phyloP scores from a whole-genome alignment of 2,888 invertebrate species.

The Bellardia bayeri region DNA sequence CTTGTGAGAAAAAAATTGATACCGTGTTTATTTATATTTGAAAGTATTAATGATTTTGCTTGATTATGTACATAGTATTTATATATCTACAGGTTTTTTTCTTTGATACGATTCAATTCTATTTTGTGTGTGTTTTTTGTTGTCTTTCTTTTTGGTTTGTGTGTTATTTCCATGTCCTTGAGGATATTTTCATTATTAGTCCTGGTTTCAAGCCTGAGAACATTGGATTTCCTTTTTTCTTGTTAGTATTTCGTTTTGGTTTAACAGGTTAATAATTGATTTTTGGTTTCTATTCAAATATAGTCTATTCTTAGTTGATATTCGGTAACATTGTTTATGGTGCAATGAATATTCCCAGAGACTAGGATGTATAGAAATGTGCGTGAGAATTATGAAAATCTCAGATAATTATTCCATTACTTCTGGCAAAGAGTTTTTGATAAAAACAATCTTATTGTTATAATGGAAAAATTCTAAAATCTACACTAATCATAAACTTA shows the following conservation, averaged over 20 bases:
- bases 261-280: constrained; percentile 71
- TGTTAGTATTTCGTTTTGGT: constrained; percentile 55
- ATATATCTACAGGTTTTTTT: constrained; percentile 19
- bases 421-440: constrained; percentile 3
- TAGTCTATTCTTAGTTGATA: constrained; percentile 14
- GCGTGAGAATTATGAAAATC: constrained; percentile 50
- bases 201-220: constrained; percentile 58
- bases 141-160: background rate
- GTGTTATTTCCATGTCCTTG: constrained; percentile 50
- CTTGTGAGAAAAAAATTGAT: constrained; percentile 68
- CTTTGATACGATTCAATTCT: constrained; percentile 4
- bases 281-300: constrained; percentile 62
- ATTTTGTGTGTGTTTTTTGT: constrained; percentile 7
- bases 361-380: background rate
- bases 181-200: constrained; percentile 35
- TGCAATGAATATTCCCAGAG: constrained; percentile 58
- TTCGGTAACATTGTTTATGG: constrained; percentile 38
- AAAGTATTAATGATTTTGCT: constrained; percentile 71
- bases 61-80: constrained; percentile 37
- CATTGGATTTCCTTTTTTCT: background rate
- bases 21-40: constrained; percentile 65
- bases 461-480: no score
- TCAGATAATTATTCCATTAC: background rate
- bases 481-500: no score
- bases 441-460: background rate